Base-by-base conservation (phyloP, 1,140 invertebrate species). In the Drosophila trapezifrons region DNA sequence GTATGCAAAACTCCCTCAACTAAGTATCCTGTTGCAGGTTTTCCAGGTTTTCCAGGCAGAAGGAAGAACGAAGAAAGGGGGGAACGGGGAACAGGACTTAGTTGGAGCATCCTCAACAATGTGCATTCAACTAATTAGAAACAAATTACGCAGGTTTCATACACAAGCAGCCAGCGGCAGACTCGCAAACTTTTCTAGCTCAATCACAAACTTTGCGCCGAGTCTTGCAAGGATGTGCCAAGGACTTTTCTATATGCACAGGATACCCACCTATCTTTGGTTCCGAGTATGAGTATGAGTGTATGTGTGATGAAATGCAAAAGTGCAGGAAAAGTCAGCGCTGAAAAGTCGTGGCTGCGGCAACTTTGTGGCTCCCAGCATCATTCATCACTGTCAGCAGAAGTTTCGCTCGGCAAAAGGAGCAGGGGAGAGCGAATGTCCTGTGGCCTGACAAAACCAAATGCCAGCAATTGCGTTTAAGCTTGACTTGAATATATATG, bases 91-190 rank as follows among this genome's bases (percentile, higher is more conserved):
- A 10, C 20, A 35, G 32, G 20, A 25, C 43, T 25, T 37, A 27
- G 49, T 45, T 18, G 74, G 46, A 52, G 73, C 54, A 66, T 86
- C 70, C 58, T 58, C 58, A 73, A 83, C 84, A 87, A 87, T 87
- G 83, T 89, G 84, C 79, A 87, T 66, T 71, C 84, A 87, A 87
- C 83, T 87, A 87, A 87, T 87, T 87, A 87, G 67, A 82, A 87
- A 87, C 83, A 87, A 87, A 87, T 87, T 87, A 87, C 83, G 79
- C 75, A 76, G 82, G 82, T 87, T 86, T 81, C 82, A 86, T 71
- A 78, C 82, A 81, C 78, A 87, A 74, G 73, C 77, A 73, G 55
- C 75, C 58, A 45, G 42, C 58, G 43, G 58, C 55, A 40, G 42
- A 25, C 57, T 18, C 62, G 51, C 52, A 63, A 86, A 86, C 79